Base-by-base conservation (phyloP, 2,113 vertebrate species). In the Boulengeromyrus knoepffleri region DNA sequence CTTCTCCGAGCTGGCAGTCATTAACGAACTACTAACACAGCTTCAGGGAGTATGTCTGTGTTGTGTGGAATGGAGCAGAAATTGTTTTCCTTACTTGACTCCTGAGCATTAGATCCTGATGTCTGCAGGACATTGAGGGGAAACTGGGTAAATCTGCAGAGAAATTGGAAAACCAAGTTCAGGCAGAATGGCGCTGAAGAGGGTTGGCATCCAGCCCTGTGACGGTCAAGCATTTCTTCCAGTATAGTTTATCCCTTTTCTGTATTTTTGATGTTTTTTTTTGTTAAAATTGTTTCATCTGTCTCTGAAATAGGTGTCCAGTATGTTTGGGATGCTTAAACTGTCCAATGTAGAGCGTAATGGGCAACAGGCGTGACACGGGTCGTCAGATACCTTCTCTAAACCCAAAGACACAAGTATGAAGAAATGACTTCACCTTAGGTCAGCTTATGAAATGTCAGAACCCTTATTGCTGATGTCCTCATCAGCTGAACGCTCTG, bases 21-120 rank as follows among this genome's bases (percentile, higher is more conserved):
- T 93, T n/a, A 93, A 94, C 95, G 91, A 93, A 93, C 92, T 94
- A 94, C 94, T 94, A 93, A 92, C 91, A 93, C 92, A 92, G 92
- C 93, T 94, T 94, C 92, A 86, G 90, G 89, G 91, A 80, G 88
- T 91, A 80, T 66, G 89, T 86, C 39, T 77, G 50, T 39, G 52
- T 84, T 77, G 85, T 90, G 39, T 89, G 85, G 50, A 53, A 85
- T 46, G 53, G 50, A 88, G n/a, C 47, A 58, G 77, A 46, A 89
- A 42, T 91, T 87, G 24, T 85, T 85, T 90, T 91, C 85, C 90
- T 92, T 80, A 47, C 53, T 66, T 88, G 87, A 87, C 84, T 90
- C 62, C 46, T 46, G 77, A 80, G 89, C 62, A 66, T n/a, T 49
- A 42, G 74, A 89, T 90, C 90, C 77, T 56, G 84, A 56, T 31